Evolutionary conservation across 1,140 invertebrate genomes (phyloP).

Genomic region (Monochamus saltuarius): DNA sequence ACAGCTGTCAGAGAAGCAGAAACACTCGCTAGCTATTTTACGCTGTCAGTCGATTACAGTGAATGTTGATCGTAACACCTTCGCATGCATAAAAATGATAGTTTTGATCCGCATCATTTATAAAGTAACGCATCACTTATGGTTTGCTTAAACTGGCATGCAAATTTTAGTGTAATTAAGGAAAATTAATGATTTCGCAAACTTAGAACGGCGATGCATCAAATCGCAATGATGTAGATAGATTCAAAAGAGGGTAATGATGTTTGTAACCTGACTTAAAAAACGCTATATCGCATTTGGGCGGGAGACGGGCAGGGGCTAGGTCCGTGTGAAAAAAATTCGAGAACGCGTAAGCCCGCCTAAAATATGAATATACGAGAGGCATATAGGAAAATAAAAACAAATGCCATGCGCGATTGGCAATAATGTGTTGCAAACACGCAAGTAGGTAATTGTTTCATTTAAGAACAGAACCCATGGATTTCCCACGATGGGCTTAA

Average conservation of each 20-base stretch:
- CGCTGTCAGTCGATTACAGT: constrained; percentile 16
- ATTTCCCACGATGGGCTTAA: constrained; percentile 47
- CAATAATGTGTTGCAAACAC: constrained; percentile 52
- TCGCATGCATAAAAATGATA: constrained; percentile 14
- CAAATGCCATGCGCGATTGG: constrained; percentile 46
- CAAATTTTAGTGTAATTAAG: not conserved
- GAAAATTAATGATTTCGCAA: not conserved
- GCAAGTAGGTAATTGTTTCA: constrained; percentile 53
- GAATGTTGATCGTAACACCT: constrained; percentile 18
- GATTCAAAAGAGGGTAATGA: not conserved
- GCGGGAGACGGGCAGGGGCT: constrained; percentile 7
- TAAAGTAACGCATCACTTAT: constrained; percentile 2
- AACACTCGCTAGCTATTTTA: constrained; percentile 15
- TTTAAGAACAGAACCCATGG: constrained; percentile 45
- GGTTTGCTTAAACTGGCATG: not conserved
- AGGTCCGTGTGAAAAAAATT: constrained; percentile 41
- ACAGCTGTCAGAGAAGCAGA: constrained; percentile 18
- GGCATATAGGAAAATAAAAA: constrained; percentile 45
- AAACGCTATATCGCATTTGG: not conserved
- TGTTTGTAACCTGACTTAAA: constrained; percentile 4
- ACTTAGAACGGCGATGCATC: not conserved
- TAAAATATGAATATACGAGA: constrained; percentile 46
- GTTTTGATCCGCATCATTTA: constrained; percentile 4
- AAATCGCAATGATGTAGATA: not conserved
- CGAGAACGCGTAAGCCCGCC: constrained; percentile 21